A percentile compares a stretch with the other conserved stretches of the same genome.
Conservation (phyloP, 2,888 invertebrate genomes). For the Antheraea assamensis region DNA sequence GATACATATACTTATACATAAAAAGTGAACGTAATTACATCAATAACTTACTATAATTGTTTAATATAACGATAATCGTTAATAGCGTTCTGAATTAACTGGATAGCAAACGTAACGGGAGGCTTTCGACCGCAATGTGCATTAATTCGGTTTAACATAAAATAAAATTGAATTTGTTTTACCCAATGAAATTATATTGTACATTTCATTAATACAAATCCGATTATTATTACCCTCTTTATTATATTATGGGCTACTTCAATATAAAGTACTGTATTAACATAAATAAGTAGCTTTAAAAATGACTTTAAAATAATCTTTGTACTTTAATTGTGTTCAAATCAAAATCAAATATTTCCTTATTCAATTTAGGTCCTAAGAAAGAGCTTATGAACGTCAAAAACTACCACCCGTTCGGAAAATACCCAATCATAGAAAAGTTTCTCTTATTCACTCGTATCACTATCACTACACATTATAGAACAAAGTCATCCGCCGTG, state of each 20-base stretch:
- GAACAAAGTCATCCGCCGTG: too few relatives aligned
- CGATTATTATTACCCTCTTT: neutral
- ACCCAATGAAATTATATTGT: conserved; percentile 18
- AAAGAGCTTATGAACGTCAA: too few relatives aligned
- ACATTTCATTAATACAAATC: conserved; percentile 10
- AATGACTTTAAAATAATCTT: neutral
- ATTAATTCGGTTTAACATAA: conserved; percentile 46
- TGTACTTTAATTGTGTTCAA: neutral
- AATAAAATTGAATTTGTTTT: conserved; percentile 39
- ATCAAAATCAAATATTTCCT: too few relatives aligned
- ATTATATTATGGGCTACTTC: neutral
- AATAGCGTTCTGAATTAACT: conserved; percentile 39
- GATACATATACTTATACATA: too few relatives aligned
- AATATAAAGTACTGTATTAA: neutral
- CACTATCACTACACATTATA: too few relatives aligned
- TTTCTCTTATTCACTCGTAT: too few relatives aligned
- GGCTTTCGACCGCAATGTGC: conserved; percentile 45
- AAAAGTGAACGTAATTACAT: neutral
- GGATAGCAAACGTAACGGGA: conserved; percentile 38
- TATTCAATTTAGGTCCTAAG: too few relatives aligned
- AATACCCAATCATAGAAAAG: too few relatives aligned
- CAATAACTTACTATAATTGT: conserved; percentile 21
- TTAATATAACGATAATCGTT: conserved; percentile 24
- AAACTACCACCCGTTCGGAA: too few relatives aligned
- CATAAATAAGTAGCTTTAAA: neutral